Percentiles rank a stretch among this genome's conserved stretches.
Evolutionary conservation across 2,797 vertebrate species (phyloP).

Genomic region (Siniperca obscura): DNA sequence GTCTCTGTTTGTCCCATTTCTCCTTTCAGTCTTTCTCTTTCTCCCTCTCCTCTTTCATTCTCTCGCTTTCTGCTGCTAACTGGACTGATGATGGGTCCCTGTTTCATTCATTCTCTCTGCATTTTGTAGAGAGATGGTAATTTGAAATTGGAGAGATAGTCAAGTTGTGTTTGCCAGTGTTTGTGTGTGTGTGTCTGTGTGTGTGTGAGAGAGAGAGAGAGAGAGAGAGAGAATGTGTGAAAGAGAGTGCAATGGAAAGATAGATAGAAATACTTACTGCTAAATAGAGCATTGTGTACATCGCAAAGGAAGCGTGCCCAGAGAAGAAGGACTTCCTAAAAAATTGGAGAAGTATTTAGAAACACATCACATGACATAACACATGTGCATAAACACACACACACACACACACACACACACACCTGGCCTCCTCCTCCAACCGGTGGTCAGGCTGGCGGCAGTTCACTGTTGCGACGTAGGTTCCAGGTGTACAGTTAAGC

Average conservation of each 20-base stretch:
- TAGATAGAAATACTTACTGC: conserved; percentile 75
- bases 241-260: not conserved
- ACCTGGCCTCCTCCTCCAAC: conserved; percentile 79
- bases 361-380: not conserved
- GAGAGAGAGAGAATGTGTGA: not conserved
- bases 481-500: conserved; percentile 77
- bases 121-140: conserved; percentile 43
- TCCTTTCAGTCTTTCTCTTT: conserved; percentile 53
- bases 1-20: conserved; percentile 74
- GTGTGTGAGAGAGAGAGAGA: not conserved
- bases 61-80: conserved; percentile 54
- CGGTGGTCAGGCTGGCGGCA: conserved; percentile 67
- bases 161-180: conserved; percentile 30
- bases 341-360: conserved; percentile 49
- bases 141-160: conserved; percentile 50
- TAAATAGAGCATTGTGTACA: conserved; percentile 84
- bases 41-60: conserved; percentile 49
- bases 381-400: conserved; percentile 3
- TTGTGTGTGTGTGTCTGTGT: conserved; percentile 3
- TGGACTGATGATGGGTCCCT: conserved; percentile 53
- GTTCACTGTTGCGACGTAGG: conserved; percentile 68
- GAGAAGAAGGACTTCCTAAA: conserved; percentile 85
- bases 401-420: conserved; percentile 33
- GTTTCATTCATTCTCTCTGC: conserved; percentile 40
- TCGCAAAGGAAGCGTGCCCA: conserved; percentile 82